phyloP scores from a whole-genome alignment of 2,797 vertebrate genomes.

The Pygocentrus nattereri region DNA sequence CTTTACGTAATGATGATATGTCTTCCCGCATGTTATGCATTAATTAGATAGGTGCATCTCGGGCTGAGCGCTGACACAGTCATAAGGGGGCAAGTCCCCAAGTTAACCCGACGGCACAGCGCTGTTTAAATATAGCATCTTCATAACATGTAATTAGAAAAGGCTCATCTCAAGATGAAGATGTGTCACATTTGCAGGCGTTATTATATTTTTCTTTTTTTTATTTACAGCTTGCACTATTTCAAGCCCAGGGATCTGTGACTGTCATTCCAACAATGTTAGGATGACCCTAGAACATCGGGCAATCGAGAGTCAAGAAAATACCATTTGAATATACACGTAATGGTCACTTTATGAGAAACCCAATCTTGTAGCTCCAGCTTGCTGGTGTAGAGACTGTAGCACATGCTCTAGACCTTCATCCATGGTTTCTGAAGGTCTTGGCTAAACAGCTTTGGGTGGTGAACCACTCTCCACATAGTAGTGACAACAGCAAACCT shows the following conservation, averaged over 20 bases:
- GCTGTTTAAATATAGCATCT: slow-evolving; percentile 57
- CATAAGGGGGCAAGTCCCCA: slow-evolving; percentile 46
- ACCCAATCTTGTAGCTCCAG: neutral
- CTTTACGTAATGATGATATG: slow-evolving; percentile 58
- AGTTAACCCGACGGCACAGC: slow-evolving; percentile 40
- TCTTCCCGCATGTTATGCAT: slow-evolving; percentile 58
- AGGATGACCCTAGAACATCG: neutral
- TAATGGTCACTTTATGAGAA: neutral
- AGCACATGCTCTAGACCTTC: no score
- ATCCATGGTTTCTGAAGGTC: no score
- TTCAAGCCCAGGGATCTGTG: slow-evolving; percentile 3
- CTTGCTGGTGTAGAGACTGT: no score
- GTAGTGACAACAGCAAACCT: no score
- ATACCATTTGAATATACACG: neutral
- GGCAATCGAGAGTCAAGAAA: slow-evolving; percentile 19
- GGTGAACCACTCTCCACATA: no score
- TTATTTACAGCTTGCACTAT: slow-evolving; percentile 15
- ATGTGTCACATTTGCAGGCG: slow-evolving; percentile 24
- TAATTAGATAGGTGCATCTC: slow-evolving; percentile 60
- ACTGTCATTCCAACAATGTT: neutral
- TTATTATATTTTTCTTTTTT: slow-evolving; percentile 34
- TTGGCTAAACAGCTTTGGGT: no score
- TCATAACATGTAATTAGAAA: slow-evolving; percentile 60
- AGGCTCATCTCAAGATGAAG: slow-evolving; percentile 55
- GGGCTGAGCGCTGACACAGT: slow-evolving; percentile 44